A percentile compares a stretch with the other conserved stretches of the same genome.
Conservation (phyloP, 2,888 invertebrate species). For the Strigamia maritima region DNA sequence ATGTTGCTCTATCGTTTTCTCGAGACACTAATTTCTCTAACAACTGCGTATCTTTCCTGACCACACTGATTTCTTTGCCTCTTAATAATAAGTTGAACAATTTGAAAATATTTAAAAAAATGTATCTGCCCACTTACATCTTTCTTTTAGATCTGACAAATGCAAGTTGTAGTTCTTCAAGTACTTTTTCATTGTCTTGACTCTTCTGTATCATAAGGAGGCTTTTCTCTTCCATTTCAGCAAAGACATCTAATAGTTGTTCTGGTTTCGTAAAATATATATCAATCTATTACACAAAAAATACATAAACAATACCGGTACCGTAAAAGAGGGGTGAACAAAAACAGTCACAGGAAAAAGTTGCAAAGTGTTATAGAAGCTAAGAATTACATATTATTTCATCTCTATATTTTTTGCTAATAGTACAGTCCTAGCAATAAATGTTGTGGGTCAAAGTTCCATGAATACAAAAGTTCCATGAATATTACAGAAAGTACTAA, state of each 20-base stretch:
- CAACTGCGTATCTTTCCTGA: neutral
- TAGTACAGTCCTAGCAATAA: no score
- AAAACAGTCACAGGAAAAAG: no score
- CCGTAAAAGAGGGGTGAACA: no score
- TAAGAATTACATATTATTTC: no score
- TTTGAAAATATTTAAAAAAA: neutral
- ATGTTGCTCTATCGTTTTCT: slow-evolving; percentile 2
- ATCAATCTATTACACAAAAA: no score
- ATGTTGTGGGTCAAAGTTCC: no score
- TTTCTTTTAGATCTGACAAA: neutral
- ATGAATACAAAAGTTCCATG: no score
- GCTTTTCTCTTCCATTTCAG: slow-evolving; percentile 13
- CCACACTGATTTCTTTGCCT: neutral
- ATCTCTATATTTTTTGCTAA: no score
- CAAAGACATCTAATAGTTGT: slow-evolving; percentile 8
- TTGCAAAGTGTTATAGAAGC: no score
- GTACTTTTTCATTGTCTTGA: neutral
- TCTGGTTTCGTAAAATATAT: neutral
- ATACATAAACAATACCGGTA: no score
- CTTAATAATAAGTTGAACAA: neutral
- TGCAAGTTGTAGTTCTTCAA: slow-evolving; percentile 12
- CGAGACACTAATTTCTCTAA: neutral
- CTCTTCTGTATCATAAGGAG: slow-evolving; percentile 12
- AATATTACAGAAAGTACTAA: no score
- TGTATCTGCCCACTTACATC: neutral